A percentile compares a stretch with the other conserved stretches of the same genome.
phyloP scores from a whole-genome alignment of 2,888 invertebrate genomes.

The Nycteola revayana region DNA sequence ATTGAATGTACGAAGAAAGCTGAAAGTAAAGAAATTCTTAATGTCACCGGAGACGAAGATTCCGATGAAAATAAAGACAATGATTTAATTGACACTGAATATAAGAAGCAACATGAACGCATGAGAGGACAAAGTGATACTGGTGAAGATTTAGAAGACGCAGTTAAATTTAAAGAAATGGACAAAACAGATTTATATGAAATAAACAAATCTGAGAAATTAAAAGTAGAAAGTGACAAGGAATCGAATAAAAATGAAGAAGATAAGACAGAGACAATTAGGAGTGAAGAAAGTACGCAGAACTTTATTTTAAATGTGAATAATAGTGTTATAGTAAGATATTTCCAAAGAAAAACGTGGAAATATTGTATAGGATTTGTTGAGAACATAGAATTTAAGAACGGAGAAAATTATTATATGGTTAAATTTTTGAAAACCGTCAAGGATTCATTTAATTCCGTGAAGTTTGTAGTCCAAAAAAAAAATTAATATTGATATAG shows the following conservation, averaged over 20 bases:
- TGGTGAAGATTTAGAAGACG: not conserved
- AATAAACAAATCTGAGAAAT: not conserved
- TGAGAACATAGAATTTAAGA: constrained; percentile 4
- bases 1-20: too few species aligned
- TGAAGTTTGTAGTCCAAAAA: constrained; percentile 7
- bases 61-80: too few species aligned
- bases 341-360: constrained; percentile 6
- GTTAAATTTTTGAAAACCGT: constrained; percentile 9
- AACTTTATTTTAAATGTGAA: constrained; percentile 2
- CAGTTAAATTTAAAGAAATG: not conserved
- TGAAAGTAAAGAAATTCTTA: too few species aligned
- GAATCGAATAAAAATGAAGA: constrained; percentile 2
- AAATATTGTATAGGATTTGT: constrained; percentile 8
- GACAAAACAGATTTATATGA: constrained; percentile 1
- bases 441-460: constrained; percentile 4
- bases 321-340: constrained; percentile 2
- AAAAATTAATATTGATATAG: constrained; percentile 9
- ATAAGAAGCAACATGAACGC: not conserved
- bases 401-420: constrained; percentile 5
- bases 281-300: constrained; percentile 1
- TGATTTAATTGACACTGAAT: not conserved
- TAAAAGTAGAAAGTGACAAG: not conserved
- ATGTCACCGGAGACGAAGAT: too few species aligned
- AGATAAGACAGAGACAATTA: not conserved
- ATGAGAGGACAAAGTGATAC: not conserved